Conservation (phyloP, 2,888 invertebrate genomes). For the Formica aserva region DNA sequence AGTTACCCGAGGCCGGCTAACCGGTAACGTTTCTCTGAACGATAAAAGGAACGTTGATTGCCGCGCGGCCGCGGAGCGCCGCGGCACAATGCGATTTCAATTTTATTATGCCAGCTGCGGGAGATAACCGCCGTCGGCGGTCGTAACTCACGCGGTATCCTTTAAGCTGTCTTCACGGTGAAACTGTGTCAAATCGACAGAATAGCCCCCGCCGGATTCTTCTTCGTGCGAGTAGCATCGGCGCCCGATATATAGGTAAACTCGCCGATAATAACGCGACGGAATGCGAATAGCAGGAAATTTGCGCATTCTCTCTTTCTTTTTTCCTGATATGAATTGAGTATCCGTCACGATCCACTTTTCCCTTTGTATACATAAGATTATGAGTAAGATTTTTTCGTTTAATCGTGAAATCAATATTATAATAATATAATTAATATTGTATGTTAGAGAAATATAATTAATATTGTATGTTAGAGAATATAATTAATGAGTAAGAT, state of each 20-base stretch:
- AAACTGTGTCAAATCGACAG: conserved; percentile 81
- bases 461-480: neutral
- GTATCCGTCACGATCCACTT: neutral
- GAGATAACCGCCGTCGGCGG: conserved; percentile 74
- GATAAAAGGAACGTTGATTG: conserved; percentile 81
- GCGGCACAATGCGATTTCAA: conserved; percentile 81
- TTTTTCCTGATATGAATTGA: neutral
- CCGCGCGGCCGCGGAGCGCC: conserved; percentile 67
- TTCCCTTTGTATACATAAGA: neutral
- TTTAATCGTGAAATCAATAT: neutral
- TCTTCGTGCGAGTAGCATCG: conserved; percentile 43
- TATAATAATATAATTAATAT: no score
- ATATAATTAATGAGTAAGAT: neutral
- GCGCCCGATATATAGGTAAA: conserved; percentile 50
- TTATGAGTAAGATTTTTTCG: neutral
- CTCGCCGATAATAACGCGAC: conserved; percentile 52
- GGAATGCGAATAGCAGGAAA: conserved; percentile 32
- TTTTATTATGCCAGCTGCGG: conserved; percentile 83
- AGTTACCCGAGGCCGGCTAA: conserved; percentile 27
- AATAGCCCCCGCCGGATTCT: conserved; percentile 64
- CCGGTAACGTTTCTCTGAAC: conserved; percentile 76
- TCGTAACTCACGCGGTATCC: conserved; percentile 80
- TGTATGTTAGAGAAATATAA: no score
- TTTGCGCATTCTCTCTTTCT: neutral
- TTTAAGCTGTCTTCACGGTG: conserved; percentile 78